Evolutionary conservation across 1,140 invertebrate genomes (phyloP).

Genomic region (Chrysopa pallens): DNA sequence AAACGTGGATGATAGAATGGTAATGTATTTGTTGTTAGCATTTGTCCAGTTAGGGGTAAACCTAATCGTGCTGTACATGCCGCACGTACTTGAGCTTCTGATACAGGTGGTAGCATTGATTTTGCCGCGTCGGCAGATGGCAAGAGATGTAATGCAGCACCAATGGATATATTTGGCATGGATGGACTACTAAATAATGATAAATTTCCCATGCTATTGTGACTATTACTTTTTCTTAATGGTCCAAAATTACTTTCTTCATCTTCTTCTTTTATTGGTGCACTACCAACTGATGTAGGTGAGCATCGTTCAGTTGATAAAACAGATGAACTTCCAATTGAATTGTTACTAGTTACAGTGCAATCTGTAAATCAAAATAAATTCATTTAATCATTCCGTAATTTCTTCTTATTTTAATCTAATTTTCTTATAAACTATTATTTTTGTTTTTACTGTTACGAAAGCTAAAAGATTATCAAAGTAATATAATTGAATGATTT

Average conservation of each 20-base stretch:
- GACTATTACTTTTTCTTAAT: slow-evolving; percentile 27
- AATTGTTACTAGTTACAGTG: background rate
- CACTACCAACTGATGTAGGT: slow-evolving; percentile 3
- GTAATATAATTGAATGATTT: too few relatives aligned
- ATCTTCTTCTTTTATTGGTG: slow-evolving; percentile 24
- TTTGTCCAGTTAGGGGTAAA: slow-evolving; percentile 50
- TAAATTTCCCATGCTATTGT: slow-evolving; percentile 25
- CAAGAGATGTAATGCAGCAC: slow-evolving; percentile 18
- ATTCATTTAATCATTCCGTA: too few relatives aligned
- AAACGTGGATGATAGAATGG: slow-evolving; percentile 48
- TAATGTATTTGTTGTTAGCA: slow-evolving; percentile 44
- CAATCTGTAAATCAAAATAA: background rate
- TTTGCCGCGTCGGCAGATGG: slow-evolving; percentile 12
- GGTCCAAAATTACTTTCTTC: slow-evolving; percentile 33
- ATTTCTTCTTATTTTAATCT: too few relatives aligned
- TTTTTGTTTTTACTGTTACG: too few relatives aligned
- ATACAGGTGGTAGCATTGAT: slow-evolving; percentile 38
- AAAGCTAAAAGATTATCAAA: too few relatives aligned
- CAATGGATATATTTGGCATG: slow-evolving; percentile 86
- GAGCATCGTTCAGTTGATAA: background rate
- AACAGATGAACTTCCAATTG: background rate
- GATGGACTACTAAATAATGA: slow-evolving; percentile 85
- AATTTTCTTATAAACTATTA: too few relatives aligned
- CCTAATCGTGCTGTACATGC: slow-evolving; percentile 51
- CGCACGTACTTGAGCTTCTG: slow-evolving; percentile 62